Conservation (phyloP, 35 echinoderm and acorn worm species). For the Ophiothrix spiculata region DNA sequence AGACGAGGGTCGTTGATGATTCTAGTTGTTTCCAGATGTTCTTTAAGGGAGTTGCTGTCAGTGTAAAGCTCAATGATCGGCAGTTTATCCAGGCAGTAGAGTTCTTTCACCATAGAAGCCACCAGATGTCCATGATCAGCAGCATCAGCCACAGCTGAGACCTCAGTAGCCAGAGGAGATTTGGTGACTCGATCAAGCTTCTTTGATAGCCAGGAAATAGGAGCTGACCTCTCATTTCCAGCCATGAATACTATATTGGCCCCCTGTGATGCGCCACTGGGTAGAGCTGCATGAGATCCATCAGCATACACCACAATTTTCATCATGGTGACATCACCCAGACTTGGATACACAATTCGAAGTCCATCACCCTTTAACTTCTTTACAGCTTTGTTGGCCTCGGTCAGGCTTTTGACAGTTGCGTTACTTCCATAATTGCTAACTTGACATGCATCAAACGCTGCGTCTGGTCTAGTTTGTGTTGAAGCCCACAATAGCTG, state of each 20-base stretch:
- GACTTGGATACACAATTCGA: neutral
- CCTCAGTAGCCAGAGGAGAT: neutral
- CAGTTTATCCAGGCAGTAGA: neutral
- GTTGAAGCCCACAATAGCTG: neutral
- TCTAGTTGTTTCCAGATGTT: neutral
- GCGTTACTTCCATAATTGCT: neutral
- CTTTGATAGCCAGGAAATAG: neutral
- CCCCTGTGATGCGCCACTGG: neutral
- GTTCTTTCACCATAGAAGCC: neutral
- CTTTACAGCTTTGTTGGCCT: neutral
- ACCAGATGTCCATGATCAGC: neutral
- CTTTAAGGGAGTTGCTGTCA: neutral
- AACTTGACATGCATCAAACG: neutral
- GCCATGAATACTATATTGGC: neutral
- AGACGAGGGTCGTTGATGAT: neutral
- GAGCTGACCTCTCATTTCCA: neutral
- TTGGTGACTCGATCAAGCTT: neutral
- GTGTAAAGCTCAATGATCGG: neutral
- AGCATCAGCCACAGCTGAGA: neutral
- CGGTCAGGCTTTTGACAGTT: neutral
- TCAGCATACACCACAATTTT: neutral
- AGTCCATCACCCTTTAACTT: neutral
- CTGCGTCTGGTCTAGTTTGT: neutral
- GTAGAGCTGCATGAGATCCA: neutral
- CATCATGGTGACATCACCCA: neutral